Conservation (phyloP, 2,797 vertebrate genomes). For the Graptemys geographica region DNA sequence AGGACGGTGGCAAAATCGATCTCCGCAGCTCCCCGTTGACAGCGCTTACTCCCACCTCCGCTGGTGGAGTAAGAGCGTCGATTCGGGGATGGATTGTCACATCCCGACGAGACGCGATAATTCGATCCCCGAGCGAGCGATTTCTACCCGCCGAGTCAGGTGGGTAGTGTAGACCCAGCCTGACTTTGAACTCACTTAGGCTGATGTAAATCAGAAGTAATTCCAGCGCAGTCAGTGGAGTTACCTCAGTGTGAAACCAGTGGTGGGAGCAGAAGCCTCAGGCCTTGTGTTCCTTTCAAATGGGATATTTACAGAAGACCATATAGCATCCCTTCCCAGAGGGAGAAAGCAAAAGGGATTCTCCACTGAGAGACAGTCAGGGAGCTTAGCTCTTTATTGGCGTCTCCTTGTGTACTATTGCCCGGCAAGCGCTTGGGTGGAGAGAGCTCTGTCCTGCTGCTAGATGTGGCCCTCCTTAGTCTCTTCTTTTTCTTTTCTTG, state of each 20-base stretch:
- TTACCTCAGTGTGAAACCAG: not conserved
- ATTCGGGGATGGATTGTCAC: too few relatives aligned
- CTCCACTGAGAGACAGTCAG: not conserved
- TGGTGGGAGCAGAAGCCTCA: not conserved
- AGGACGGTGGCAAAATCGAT: too few relatives aligned
- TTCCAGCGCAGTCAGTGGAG: not conserved
- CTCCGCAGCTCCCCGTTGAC: too few relatives aligned
- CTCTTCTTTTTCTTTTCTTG: not conserved
- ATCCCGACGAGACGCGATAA: too few relatives aligned
- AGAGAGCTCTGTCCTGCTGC: not conserved
- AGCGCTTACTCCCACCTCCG: too few relatives aligned
- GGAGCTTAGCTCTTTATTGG: not conserved
- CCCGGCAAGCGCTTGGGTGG: not conserved
- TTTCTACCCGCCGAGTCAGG: too few relatives aligned
- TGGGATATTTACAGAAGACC: not conserved
- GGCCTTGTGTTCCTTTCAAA: not conserved
- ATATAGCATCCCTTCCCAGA: not conserved
- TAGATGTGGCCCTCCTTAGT: not conserved
- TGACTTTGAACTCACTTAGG: not conserved
- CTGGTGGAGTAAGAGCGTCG: too few relatives aligned
- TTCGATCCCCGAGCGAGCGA: too few relatives aligned
- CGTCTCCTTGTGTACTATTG: not conserved
- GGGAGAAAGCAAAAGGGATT: not conserved
- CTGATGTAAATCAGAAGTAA: not conserved
- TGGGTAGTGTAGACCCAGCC: not conserved